Evolutionary conservation across 2,797 vertebrate species (phyloP).

Genomic region (Bradypus variegatus): DNA sequence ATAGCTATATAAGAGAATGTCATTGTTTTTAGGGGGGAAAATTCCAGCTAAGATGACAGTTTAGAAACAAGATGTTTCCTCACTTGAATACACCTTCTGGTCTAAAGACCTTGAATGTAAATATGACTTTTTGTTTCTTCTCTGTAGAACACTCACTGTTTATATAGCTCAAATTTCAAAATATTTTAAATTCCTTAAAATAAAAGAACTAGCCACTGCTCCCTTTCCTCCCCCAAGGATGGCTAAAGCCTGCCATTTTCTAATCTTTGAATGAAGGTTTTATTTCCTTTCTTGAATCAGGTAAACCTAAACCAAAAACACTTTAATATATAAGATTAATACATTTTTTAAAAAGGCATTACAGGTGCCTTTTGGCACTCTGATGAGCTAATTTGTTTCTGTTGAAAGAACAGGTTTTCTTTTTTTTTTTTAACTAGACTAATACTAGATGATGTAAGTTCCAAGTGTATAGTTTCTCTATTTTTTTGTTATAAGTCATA

Average conservation of each 20-base stretch:
- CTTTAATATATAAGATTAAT: not conserved
- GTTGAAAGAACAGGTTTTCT: not conserved
- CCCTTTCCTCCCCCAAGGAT: not conserved
- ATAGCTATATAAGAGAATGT: not conserved
- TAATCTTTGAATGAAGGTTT: slow-evolving; percentile 7
- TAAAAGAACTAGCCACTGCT: slow-evolving; percentile 2
- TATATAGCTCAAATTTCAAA: slow-evolving; percentile 27
- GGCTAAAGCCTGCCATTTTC: slow-evolving; percentile 26
- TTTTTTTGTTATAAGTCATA: not conserved
- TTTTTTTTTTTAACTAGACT: slow-evolving; percentile 19
- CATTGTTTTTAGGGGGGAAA: not conserved
- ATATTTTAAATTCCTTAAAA: slow-evolving; percentile 36
- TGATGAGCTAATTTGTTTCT: slow-evolving; percentile 23
- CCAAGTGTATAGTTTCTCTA: not conserved
- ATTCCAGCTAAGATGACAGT: not conserved
- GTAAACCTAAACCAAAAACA: slow-evolving; percentile 22
- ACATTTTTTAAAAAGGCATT: not conserved
- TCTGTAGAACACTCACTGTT: slow-evolving; percentile 10
- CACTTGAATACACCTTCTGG: not conserved
- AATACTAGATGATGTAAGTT: not conserved
- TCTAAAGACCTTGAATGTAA: slow-evolving; percentile 9
- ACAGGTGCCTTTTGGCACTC: not conserved
- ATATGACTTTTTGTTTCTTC: slow-evolving; percentile 4
- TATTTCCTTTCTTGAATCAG: not conserved
- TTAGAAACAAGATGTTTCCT: slow-evolving; percentile 10